Evolutionary conservation across 2,113 vertebrate species (phyloP), one percentile per base, ranked within the genome.

Genomic region (Campylorhamphus procurvoides): DNA sequence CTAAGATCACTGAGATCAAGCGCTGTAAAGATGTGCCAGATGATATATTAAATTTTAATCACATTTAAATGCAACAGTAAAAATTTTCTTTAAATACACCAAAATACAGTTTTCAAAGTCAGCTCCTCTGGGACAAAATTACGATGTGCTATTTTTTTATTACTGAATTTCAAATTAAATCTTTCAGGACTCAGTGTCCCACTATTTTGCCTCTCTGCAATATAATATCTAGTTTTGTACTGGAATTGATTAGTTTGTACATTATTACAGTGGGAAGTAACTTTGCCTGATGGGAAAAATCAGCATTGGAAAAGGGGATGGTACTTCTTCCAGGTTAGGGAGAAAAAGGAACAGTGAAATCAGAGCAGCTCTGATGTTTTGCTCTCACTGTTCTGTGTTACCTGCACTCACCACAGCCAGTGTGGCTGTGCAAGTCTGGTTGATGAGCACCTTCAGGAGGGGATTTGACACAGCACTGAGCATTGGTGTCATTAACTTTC

Each of bases 11-110:
- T 0, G 8, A 79, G 59, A 95, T 93, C 68, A 95, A 58, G 49
- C 56, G 58, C 12, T 87, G 84, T 52, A 79, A 94, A 91, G 66
- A 95, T 50, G 28, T 90, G 85, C 85, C 92, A 96, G 67, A 85
- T 67, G 20, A 93, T 52, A 91, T 80, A 96, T 93, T 84, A 93
- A 87, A 95, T 83, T 94, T 85, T 91, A 93, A 90, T 95, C 50
- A 81, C 18, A 7, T 83, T 85, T 55, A 18, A 94, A 80, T 59
- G 17, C 5, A 91, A 83, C 72, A 63, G 50, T 78, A 86, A 92
- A 50, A 71, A 12, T 8, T 47, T 29, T 55, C 76, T 69, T 92
- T 84, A 77, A 94, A 63, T 47, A 35, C 0, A 2, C 23, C 58
- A 80, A 52, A 83, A 76, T 73, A 44, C 72, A 66, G 59, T 84